Percentiles rank a stretch among this genome's conserved stretches.
Evolutionary conservation across 2,797 vertebrate genomes (phyloP).

Genomic region (Allobates femoralis): DNA sequence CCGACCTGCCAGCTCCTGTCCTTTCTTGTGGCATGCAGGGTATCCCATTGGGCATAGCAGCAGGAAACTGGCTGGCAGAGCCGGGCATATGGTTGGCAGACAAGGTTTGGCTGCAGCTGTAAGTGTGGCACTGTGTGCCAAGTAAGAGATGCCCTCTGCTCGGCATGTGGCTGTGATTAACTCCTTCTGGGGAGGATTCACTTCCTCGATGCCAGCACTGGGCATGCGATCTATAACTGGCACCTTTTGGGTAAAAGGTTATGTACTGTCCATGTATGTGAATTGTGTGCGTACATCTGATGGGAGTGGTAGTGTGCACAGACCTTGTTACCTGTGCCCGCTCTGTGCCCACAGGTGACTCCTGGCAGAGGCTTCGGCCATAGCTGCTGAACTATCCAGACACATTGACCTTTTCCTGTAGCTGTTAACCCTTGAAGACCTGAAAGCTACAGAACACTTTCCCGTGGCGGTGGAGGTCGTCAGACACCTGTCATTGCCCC

Average conservation of each 20-base stretch:
- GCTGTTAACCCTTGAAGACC: constrained; percentile 1
- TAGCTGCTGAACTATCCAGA: constrained; percentile 17
- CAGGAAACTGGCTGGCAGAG: constrained; percentile 81
- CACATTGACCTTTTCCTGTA: constrained; percentile 34
- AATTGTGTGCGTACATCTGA: neutral
- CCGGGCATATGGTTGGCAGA: constrained; percentile 85
- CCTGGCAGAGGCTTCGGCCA: constrained; percentile 1
- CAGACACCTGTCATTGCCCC: constrained; percentile 33
- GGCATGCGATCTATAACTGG: neutral
- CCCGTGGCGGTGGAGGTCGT: neutral
- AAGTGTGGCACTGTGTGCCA: constrained; percentile 76
- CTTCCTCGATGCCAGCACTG: neutral
- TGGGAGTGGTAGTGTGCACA: neutral
- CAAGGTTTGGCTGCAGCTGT: constrained; percentile 86
- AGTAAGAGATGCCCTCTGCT: constrained; percentile 50
- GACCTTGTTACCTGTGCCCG: neutral
- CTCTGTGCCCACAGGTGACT: neutral
- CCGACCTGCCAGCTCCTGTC: constrained; percentile 29
- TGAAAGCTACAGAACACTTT: neutral
- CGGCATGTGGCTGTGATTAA: constrained; percentile 35
- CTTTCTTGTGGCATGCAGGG: constrained; percentile 69
- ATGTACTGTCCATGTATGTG: neutral
- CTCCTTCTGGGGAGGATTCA: constrained; percentile 1
- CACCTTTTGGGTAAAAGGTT: neutral
- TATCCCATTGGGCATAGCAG: constrained; percentile 77